Evolutionary conservation across 2,113 vertebrate species (phyloP).

Genomic region (Copsychus sechellarum): DNA sequence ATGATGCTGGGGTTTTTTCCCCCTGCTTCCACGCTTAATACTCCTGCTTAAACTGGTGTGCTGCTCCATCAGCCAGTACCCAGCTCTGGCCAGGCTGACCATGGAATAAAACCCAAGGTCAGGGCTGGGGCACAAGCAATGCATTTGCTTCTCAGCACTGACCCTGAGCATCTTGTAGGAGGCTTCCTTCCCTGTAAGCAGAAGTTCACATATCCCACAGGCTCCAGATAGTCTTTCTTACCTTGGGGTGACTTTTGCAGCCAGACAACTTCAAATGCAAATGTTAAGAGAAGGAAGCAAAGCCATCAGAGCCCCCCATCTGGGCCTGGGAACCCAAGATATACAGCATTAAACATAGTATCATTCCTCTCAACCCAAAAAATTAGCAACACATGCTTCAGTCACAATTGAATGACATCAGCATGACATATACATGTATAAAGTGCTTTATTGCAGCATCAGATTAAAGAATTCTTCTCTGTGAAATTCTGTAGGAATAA

Average conservation of each 20-base stretch:
- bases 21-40: not conserved
- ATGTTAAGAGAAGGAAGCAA: not conserved
- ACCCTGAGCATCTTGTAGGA: not conserved
- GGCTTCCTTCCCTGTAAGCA: not conserved
- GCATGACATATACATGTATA: not conserved
- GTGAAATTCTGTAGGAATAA: conserved; percentile 15
- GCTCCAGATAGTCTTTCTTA: not conserved
- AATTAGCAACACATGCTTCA: not conserved
- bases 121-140: not conserved
- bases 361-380: not conserved
- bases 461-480: conserved; percentile 45
- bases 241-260: not conserved
- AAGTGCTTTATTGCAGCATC: conserved; percentile 72
- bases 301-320: not conserved
- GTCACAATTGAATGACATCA: not conserved
- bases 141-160: not conserved
- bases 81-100: not conserved
- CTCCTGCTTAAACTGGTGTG: not conserved
- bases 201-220: not conserved
- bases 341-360: fast-evolving
- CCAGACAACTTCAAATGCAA: not conserved
- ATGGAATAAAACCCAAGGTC: not conserved
- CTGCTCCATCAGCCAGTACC: not conserved
- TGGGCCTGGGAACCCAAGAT: not conserved
- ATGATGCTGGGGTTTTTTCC: not conserved